Conservation (phyloP, 2,797 vertebrate species). For the Phalanger gymnotis region DNA sequence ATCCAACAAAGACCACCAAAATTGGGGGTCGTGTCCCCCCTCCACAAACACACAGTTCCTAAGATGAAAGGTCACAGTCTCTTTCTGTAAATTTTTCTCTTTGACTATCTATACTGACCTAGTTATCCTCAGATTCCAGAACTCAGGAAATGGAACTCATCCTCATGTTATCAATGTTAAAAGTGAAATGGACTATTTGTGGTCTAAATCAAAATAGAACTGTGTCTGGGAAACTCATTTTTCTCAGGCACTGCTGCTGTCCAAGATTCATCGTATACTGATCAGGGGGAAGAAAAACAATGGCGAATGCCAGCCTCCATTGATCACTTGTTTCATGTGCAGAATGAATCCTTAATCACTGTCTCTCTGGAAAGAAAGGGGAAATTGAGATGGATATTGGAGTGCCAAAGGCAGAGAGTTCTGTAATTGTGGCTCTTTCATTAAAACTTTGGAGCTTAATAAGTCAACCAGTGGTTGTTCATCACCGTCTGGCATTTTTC, state of each 20-base stretch:
- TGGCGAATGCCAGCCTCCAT: conserved; percentile 81
- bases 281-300: conserved; percentile 79
- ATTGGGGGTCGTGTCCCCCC: not conserved
- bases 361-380: conserved; percentile 79
- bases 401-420: conserved; percentile 76
- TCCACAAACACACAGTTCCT: not conserved
- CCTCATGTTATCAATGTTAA: conserved; percentile 69
- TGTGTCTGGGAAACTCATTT: conserved; percentile 76
- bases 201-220: conserved; percentile 76
- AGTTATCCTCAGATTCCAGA: conserved; percentile 50
- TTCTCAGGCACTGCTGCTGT: conserved; percentile 75
- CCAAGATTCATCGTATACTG: conserved; percentile 72
- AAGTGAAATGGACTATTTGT: conserved; percentile 67
- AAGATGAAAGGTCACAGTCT: not conserved
- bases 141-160: conserved; percentile 58
- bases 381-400: conserved; percentile 83
- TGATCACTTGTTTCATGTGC: conserved; percentile 75
- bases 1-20: conserved; percentile 8
- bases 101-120: conserved; percentile 1
- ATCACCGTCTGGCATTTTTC: conserved; percentile 28
- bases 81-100: not conserved
- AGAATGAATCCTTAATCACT: conserved; percentile 83
- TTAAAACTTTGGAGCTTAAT: conserved; percentile 65
- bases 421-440: conserved; percentile 72
- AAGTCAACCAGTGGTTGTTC: conserved; percentile 41